These are phyloP conservation scores for Nyctereutes procyonoides DNA, from an alignment of 2,113 vertebrate species.

Conservation along the genomic window DNA sequence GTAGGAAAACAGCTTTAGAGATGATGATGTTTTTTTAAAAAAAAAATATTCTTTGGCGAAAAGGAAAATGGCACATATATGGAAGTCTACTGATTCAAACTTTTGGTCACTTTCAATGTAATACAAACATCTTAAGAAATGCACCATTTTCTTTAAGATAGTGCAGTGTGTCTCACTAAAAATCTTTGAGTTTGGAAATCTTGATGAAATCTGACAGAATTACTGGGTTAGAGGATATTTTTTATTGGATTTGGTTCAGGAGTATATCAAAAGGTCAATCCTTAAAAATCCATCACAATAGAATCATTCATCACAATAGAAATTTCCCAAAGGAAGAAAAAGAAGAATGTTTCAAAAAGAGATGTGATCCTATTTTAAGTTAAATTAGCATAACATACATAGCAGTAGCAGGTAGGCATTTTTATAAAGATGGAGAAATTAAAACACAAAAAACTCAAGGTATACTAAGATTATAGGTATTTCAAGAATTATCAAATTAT, in stretches of 20 bases:
- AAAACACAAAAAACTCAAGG: constrained; percentile 5
- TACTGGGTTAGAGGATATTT: neutral
- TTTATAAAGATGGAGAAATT: constrained; percentile 43
- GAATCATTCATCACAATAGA: constrained; percentile 24
- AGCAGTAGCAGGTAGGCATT: neutral
- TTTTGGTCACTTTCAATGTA: neutral
- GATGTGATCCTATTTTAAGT: neutral
- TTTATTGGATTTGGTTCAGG: constrained; percentile 50
- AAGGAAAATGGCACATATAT: neutral
- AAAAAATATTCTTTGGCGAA: neutral
- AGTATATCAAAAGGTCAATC: neutral
- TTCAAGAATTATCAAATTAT: constrained; percentile 2
- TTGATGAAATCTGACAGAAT: neutral
- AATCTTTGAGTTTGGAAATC: neutral
- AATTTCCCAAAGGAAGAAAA: constrained; percentile 21
- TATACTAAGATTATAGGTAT: neutral
- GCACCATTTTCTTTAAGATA: neutral
- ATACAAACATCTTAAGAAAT: constrained; percentile 24
- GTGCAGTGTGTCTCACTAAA: constrained; percentile 22
- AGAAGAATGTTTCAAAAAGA: constrained; percentile 45
- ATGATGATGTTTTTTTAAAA: neutral
- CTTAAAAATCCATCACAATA: constrained; percentile 54
- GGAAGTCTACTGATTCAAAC: neutral
- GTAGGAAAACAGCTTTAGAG: neutral
- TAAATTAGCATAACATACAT: neutral